phyloP scores from a whole-genome alignment of 2,113 vertebrate species.

The Halichoerus grypus region DNA sequence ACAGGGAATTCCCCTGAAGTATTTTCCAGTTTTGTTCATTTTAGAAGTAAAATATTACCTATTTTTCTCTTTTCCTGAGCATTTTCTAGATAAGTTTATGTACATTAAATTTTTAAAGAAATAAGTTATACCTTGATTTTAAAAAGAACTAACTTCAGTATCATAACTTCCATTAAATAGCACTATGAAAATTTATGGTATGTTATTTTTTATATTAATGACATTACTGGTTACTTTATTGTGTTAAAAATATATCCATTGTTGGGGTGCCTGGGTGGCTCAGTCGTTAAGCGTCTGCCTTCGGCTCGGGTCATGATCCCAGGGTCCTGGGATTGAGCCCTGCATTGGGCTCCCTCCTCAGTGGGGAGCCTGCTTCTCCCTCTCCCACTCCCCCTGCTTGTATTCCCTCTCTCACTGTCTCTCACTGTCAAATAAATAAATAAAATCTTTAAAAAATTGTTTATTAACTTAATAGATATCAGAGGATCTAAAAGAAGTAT shows the following conservation, averaged over 20 bases:
- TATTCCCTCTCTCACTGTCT: too few relatives aligned
- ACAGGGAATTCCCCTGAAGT: neutral
- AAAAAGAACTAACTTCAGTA: neutral
- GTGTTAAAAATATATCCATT: neutral
- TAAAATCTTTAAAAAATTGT: neutral
- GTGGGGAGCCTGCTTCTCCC: too few relatives aligned
- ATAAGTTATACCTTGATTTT: neutral
- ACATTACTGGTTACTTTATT: neutral
- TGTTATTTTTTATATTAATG: neutral
- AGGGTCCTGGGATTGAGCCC: too few relatives aligned
- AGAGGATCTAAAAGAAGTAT: neutral
- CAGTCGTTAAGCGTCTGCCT: too few relatives aligned
- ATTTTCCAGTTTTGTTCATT: conserved; percentile 9
- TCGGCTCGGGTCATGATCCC: too few relatives aligned
- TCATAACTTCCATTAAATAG: neutral
- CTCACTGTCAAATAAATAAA: too few relatives aligned
- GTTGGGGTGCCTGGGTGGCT: too few relatives aligned
- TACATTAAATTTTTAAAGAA: neutral
- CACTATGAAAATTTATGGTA: neutral
- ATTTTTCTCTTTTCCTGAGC: neutral
- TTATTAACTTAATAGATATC: neutral
- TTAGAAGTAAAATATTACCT: neutral
- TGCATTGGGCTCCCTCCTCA: too few relatives aligned
- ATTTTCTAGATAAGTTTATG: neutral
- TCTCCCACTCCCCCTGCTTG: too few relatives aligned